Base-by-base conservation (phyloP, 2,888 invertebrate species). In the Brenthis hecate region DNA sequence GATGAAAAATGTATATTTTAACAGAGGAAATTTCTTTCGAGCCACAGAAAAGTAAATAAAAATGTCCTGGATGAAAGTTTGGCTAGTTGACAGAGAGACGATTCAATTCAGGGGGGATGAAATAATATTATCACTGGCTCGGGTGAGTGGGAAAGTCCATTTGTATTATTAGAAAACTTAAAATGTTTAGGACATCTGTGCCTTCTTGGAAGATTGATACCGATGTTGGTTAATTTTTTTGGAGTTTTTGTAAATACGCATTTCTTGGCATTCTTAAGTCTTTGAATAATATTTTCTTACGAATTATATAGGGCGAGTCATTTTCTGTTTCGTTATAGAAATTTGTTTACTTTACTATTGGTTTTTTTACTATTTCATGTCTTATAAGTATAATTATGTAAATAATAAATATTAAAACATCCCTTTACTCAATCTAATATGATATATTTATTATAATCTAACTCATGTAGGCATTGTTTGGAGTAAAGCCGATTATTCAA, bases 111-210 rank as follows among this genome's bases (percentile, higher is more conserved):
- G 75, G 75, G 78, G 80, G 80, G 77, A 79, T 77, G 78, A 77
- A 81, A 85, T 82, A 85, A 86, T 86, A 84, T 82, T 84, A 82
- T 83, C 81, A 80, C 77, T 78, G 75, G 75, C 71, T 75, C 74
- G 77, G 72, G 70, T 75, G 75, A 81, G 78, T 80, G 79, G 79
- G 78, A 80, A 81, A 78, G 78, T 81, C 81, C 84, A 84, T 85
- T 84, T 83, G 81, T 79, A 73, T 82, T 84, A 83, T 84, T 82
- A 82, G 76, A 83, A 80, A 82, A 78, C 79, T 78, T 78, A 77
- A 77, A 74, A 75, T 77, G 74, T 74, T 74, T 69, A 78, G 74
- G 75, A 75, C 77, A 78, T 78, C 77, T 78, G 78, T 75, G 78
- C 61, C 74, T 70, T 61, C 54, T 69, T 60, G 69, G 71, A 72